Conservation (phyloP, 2,113 vertebrate genomes). For the Mus spicilegus region DNA sequence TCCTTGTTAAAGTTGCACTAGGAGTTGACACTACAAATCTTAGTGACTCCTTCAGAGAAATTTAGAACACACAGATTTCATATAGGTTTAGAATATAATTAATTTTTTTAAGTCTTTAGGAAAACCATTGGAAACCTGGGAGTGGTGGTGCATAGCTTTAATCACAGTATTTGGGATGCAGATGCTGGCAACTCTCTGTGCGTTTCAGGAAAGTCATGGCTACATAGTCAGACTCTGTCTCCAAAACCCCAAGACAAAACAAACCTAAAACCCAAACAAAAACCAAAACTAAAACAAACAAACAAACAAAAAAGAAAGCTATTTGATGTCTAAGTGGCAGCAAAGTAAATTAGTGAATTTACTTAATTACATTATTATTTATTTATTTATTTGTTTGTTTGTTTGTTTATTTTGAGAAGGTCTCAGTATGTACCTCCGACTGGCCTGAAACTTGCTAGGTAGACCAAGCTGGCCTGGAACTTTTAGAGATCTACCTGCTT, state of each 20-base stretch:
- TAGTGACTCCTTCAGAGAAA: conserved; percentile 39
- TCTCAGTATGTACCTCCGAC: not conserved
- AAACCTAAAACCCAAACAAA: not conserved
- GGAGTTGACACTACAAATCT: not conserved
- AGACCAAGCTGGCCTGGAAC: not conserved
- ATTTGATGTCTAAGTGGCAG: conserved; percentile 29
- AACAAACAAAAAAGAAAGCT: not conserved
- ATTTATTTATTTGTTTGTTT: not conserved
- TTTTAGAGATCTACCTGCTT: not conserved
- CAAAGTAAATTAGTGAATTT: conserved; percentile 3
- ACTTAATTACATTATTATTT: not conserved
- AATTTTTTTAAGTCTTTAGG: conserved; percentile 52
- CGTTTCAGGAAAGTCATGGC: not conserved
- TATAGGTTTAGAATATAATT: conserved; percentile 9
- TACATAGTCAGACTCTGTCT: not conserved
- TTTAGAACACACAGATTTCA: conserved; percentile 13
- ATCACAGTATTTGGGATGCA: not conserved
- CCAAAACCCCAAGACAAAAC: not conserved
- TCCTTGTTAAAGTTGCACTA: conserved; percentile 52
- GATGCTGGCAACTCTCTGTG: not conserved
- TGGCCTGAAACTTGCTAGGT: not conserved
- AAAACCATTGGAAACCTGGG: not conserved
- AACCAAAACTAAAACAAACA: not conserved
- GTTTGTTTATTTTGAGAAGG: not conserved
- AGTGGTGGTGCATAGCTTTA: not conserved